A percentile compares a stretch with the other conserved stretches of the same genome.
These are phyloP conservation scores for Drosophila neotestacea DNA, from an alignment of 2,888 invertebrate species.

Conservation along the genomic window DNA sequence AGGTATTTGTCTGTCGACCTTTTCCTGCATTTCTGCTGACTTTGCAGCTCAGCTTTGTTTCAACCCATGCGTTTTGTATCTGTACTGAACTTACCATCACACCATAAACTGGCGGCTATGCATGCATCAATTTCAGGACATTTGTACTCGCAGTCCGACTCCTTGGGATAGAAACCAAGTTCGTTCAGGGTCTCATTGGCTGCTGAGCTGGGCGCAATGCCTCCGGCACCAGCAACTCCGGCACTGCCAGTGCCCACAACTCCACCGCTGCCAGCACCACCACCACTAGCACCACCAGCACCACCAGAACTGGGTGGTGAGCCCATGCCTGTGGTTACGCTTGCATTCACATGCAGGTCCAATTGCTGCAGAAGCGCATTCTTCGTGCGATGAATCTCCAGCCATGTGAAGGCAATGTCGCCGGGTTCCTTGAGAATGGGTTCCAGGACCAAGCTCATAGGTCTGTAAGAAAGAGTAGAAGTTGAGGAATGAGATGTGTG, in stretches of 20 bases:
- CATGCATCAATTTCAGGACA: conserved; percentile 92
- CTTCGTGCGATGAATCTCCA: conserved; percentile 89
- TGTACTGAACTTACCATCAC: conserved; percentile 87
- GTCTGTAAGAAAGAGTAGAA: conserved; percentile 79
- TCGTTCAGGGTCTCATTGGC: conserved; percentile 85
- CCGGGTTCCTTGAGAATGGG: conserved; percentile 91
- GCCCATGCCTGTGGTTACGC: conserved; percentile 74
- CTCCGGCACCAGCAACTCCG: conserved; percentile 51
- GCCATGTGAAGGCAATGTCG: conserved; percentile 91
- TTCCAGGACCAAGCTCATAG: conserved; percentile 88
- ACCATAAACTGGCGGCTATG: conserved; percentile 91
- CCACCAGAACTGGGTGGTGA: conserved; percentile 31
- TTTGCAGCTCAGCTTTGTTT: conserved; percentile 8
- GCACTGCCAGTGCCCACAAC: conserved; percentile 52
- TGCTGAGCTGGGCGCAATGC: conserved; percentile 48
- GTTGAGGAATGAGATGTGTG: background rate
- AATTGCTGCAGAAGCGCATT: conserved; percentile 88
- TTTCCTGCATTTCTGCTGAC: conserved; percentile 1
- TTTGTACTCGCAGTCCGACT: conserved; percentile 87
- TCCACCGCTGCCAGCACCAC: conserved; percentile 35
- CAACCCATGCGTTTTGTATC: conserved; percentile 22
- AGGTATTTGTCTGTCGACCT: conserved; percentile 4
- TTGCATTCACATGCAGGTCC: conserved; percentile 84
- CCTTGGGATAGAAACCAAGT: conserved; percentile 85
- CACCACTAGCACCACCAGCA: conserved; percentile 36